A percentile compares a stretch with the other conserved stretches of the same genome.
These are phyloP conservation scores for Hestina assimilis DNA, from an alignment of 1,140 invertebrate species.

Conservation along the genomic window DNA sequence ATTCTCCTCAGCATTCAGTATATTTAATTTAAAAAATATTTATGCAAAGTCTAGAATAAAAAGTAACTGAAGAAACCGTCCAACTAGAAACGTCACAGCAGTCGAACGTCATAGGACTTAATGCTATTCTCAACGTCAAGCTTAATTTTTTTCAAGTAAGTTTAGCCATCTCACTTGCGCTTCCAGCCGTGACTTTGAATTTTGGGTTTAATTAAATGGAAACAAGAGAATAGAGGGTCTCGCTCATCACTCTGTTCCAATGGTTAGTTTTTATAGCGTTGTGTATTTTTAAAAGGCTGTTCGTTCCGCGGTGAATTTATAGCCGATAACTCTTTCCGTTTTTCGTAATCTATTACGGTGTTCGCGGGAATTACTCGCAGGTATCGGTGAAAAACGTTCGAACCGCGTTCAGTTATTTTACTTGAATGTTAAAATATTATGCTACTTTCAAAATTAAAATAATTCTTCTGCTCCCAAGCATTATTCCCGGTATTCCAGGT, in stretches of 20 bases:
- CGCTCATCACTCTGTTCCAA: constrained; percentile 42
- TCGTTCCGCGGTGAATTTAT: constrained; percentile 37
- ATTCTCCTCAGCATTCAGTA: not conserved
- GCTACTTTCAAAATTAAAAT: not conserved
- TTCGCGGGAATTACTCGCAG: constrained; percentile 1
- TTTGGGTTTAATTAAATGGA: constrained; percentile 63
- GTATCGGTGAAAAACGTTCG: constrained; percentile 13
- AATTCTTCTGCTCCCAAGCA: no score
- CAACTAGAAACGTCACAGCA: constrained; percentile 6
- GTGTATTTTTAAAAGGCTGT: constrained; percentile 35
- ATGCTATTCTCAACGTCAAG: constrained; percentile 46
- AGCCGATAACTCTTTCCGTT: constrained; percentile 26
- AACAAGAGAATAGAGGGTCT: constrained; percentile 51
- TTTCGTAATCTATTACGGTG: constrained; percentile 8
- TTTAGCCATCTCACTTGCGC: constrained; percentile 16
- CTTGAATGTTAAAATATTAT: constrained; percentile 1
- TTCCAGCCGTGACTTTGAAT: constrained; percentile 47
- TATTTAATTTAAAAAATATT: not conserved
- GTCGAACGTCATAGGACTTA: constrained; percentile 28
- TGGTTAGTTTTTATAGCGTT: constrained; percentile 45
- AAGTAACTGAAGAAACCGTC: not conserved
- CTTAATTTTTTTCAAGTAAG: constrained; percentile 8
- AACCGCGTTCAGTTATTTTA: not conserved
- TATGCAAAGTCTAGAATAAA: not conserved
- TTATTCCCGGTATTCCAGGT: no score